Base-by-base conservation (phyloP, 2,113 vertebrate species). In the Chlorodrepanis virens region DNA sequence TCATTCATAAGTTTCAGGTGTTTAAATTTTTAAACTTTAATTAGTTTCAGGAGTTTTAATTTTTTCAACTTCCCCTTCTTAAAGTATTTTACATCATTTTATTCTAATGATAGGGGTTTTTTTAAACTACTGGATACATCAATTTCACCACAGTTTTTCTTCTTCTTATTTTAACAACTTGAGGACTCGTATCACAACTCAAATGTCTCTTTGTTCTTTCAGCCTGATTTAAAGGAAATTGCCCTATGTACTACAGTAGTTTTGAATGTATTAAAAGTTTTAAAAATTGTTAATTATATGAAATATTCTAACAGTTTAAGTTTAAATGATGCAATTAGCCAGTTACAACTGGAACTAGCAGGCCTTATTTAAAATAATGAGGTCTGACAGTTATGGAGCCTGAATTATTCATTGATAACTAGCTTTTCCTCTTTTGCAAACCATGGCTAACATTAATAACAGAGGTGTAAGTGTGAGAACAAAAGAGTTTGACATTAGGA, bases 401-500 rank as follows among this genome's bases (percentile, higher is more conserved):
- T 98, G 98, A 98, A 98, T 98, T 98, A 98, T 98, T 98, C 98
- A 98, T 98, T 97, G 98, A 98, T 98, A 98, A 98, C 97, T 97
- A 98, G 97, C 89, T 98, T 98, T 97, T 97, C 95, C 97, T 98
- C 96, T 97, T 98, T 97, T 96, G 93, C 95, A 97, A 97, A 97
- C 96, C 97, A 98, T 59, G 96, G 96, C 89, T 96, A 98, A 97
- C 97, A 97, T 98, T 98, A 98, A 98, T 98, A 98, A 97, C 97
- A 98, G 97, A 97, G 98, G 98, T 98, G 97, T 98, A 97, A 97
- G 96, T 96, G 96, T 96, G 96, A 97, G 97, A 97, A 98, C 98
- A 97, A 97, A 98, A 96, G 97, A 97, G 67, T 97, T 96, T 97
- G 96, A 98, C 98, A 97, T 96, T 94, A 92, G 97, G 95, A 98